Conservation (phyloP, 2,888 invertebrate genomes). For the Anthophora plumipes region DNA sequence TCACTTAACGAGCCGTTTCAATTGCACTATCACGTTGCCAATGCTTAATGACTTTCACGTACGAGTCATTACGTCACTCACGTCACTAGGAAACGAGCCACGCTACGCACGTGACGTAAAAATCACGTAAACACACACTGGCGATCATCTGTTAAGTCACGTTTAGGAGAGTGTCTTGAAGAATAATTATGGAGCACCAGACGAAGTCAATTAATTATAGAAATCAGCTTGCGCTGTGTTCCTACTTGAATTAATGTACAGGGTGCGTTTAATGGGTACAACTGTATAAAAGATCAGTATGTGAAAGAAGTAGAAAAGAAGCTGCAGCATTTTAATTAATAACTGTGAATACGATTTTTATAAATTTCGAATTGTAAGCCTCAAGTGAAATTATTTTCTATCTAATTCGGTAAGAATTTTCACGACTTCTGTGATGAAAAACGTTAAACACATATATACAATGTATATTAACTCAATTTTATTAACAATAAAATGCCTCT, state of each 20-base stretch:
- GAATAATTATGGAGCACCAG: slow-evolving; percentile 41
- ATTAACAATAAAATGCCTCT: no score
- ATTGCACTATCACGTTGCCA: slow-evolving; percentile 63
- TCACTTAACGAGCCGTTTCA: slow-evolving; percentile 71
- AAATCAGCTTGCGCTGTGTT: slow-evolving; percentile 1
- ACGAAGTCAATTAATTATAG: slow-evolving; percentile 31
- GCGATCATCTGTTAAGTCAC: slow-evolving; percentile 47
- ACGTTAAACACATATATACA: no score
- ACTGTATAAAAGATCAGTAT: neutral
- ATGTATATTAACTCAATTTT: no score
- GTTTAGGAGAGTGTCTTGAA: slow-evolving; percentile 31
- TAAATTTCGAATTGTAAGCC: neutral
- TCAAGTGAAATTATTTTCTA: no score
- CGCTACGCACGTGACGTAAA: slow-evolving; percentile 48
- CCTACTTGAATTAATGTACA: slow-evolving; percentile 13
- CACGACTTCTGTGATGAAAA: no score
- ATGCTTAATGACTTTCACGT: slow-evolving; percentile 70
- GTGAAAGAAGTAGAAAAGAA: neutral
- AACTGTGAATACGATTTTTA: neutral
- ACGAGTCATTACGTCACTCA: slow-evolving; percentile 68
- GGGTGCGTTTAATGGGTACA: neutral
- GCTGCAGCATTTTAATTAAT: neutral
- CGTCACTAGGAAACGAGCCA: slow-evolving; percentile 53
- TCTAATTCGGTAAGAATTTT: no score
- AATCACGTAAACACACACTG: slow-evolving; percentile 48